Evolutionary conservation across 2,113 vertebrate species (phyloP).

Genomic region (Rhabdomys dilectus): DNA sequence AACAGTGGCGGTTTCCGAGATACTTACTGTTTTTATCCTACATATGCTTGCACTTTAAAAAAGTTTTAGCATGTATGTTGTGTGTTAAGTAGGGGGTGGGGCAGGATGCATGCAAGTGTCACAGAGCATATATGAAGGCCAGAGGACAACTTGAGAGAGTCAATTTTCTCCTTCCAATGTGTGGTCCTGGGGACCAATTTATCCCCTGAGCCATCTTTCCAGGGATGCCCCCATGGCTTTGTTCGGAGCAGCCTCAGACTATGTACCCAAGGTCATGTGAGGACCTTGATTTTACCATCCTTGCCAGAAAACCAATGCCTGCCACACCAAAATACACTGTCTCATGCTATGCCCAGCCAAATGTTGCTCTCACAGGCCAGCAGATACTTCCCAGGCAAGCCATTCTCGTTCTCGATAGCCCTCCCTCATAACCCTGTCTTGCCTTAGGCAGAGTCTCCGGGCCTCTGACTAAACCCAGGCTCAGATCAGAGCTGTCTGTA

Average conservation of each 20-base stretch:
- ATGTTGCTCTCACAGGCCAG: neutral
- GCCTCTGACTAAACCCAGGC: neutral
- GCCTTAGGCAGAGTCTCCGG: neutral
- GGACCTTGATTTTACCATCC: neutral
- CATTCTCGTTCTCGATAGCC: too few species aligned
- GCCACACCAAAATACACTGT: neutral
- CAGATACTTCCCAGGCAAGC: neutral
- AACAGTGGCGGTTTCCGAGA: too few species aligned
- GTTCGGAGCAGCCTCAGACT: neutral
- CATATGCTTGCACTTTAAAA: neutral
- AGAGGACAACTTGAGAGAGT: neutral
- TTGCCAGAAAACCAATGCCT: neutral
- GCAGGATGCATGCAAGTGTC: neutral
- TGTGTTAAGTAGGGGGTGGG: neutral
- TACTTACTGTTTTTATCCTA: neutral
- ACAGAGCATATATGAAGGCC: neutral
- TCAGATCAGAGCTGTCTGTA: neutral
- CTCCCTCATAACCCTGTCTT: neutral
- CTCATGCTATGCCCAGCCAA: neutral
- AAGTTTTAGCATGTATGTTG: neutral
- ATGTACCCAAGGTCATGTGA: accelerated
- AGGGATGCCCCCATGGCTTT: neutral
- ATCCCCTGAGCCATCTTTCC: neutral
- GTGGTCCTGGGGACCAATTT: neutral
- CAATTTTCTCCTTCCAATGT: neutral